Conservation (phyloP, 2,888 invertebrate genomes). For the Zelleria hepariella region DNA sequence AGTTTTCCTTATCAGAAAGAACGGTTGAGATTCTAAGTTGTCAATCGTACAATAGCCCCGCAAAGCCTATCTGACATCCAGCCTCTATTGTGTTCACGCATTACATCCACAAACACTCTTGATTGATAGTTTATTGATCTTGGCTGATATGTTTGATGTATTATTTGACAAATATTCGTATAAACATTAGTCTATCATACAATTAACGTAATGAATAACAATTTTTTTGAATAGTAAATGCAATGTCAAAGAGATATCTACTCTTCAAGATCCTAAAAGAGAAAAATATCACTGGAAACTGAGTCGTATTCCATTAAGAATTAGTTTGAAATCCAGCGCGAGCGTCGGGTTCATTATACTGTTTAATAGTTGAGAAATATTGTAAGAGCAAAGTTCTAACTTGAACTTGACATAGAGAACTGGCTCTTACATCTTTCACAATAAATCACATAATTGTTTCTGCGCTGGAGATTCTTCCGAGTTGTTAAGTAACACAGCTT, state of each 20-base stretch:
- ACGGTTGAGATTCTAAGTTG: neutral
- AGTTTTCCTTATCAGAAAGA: neutral
- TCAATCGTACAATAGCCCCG: neutral
- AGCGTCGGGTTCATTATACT: neutral
- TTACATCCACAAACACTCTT: conserved; percentile 8
- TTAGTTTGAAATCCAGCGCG: neutral
- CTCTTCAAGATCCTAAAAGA: neutral
- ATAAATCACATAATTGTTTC: conserved; percentile 22
- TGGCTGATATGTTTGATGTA: conserved; percentile 17
- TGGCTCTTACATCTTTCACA: conserved; percentile 19
- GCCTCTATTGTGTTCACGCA: conserved; percentile 10
- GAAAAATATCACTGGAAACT: neutral
- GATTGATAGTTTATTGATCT: conserved; percentile 19
- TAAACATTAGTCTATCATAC: conserved; percentile 24
- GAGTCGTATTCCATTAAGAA: neutral
- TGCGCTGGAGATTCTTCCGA: conserved; percentile 11
- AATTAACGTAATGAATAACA: conserved; percentile 26
- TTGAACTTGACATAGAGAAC: conserved; percentile 26
- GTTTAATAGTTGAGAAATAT: neutral
- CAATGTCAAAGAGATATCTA: conserved; percentile 1
- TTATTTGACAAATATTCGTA: conserved; percentile 25
- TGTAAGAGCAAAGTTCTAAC: conserved; percentile 19
- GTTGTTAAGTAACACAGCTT: conserved; percentile 25
- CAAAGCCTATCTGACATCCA: neutral
- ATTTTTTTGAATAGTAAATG: conserved; percentile 12